Evolutionary conservation across 2,113 vertebrate genomes (phyloP).

Genomic region (Siphamia tubifer): DNA sequence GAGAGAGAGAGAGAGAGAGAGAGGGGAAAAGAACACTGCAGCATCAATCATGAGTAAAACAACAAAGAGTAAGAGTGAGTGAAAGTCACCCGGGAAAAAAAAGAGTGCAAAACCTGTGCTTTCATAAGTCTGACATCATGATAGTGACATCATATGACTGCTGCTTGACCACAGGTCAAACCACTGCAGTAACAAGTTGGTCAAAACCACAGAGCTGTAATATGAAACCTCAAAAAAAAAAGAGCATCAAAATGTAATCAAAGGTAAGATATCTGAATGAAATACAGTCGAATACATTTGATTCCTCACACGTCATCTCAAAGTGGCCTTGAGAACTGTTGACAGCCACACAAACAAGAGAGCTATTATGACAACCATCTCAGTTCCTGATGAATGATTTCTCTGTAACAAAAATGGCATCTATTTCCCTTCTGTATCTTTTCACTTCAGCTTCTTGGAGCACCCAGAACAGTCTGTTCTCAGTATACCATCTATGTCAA

Average conservation of each 20-base stretch:
- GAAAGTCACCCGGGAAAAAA: background rate
- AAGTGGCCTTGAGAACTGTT: background rate
- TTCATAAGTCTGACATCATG: no score
- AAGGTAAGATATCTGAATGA: no score
- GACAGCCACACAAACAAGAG: background rate
- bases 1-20: background rate
- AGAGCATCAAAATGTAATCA: background rate
- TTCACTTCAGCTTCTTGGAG: background rate
- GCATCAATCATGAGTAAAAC: background rate
- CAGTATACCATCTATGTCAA: background rate
- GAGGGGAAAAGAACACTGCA: background rate
- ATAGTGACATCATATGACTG: no score
- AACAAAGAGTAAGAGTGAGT: background rate
- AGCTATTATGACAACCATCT: background rate
- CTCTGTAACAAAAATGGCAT: background rate
- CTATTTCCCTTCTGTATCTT: conserved; percentile 11
- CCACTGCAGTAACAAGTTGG: conserved; percentile 3
- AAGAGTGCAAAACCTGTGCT: background rate
- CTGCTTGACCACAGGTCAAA: no score
- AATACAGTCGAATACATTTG: background rate
- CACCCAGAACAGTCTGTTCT: conserved; percentile 1
- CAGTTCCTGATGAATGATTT: background rate
- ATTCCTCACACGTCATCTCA: background rate
- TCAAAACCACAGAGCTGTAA: background rate
- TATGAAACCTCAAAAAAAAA: conserved; percentile 5